Conservation (phyloP, 2,797 vertebrate genomes). For the Crenichthys baileyi region DNA sequence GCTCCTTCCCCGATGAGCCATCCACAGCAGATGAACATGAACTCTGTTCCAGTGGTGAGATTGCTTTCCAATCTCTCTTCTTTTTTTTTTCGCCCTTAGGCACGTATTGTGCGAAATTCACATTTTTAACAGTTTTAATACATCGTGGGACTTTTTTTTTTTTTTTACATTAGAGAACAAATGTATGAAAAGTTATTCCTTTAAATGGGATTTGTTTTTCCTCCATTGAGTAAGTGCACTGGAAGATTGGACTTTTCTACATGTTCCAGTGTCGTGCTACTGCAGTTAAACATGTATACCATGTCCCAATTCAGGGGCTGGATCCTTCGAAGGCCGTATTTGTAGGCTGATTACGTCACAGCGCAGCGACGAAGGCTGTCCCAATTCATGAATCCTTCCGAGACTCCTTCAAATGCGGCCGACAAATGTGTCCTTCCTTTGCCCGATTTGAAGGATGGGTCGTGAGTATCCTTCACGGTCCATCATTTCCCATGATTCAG, state of each 20-base stretch:
- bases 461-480: too few species aligned
- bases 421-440: too few species aligned
- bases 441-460: too few species aligned
- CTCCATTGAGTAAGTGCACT: neutral
- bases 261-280: neutral
- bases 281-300: neutral
- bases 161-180: neutral
- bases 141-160: neutral
- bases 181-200: neutral
- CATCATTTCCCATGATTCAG: too few species aligned
- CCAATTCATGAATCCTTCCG: too few species aligned
- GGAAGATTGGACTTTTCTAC: neutral
- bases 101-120: neutral
- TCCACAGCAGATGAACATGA: conserved; percentile 94
- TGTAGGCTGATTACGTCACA: too few species aligned
- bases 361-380: too few species aligned
- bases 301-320: too few species aligned
- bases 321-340: too few species aligned
- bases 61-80: neutral
- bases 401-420: too few species aligned
- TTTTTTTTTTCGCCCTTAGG: neutral
- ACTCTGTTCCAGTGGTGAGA: conserved; percentile 90
- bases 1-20: conserved; percentile 95
- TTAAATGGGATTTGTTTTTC: neutral
- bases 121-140: neutral